Conservation (phyloP, 2,797 vertebrate species). For the Arrhamphus sclerolepis region DNA sequence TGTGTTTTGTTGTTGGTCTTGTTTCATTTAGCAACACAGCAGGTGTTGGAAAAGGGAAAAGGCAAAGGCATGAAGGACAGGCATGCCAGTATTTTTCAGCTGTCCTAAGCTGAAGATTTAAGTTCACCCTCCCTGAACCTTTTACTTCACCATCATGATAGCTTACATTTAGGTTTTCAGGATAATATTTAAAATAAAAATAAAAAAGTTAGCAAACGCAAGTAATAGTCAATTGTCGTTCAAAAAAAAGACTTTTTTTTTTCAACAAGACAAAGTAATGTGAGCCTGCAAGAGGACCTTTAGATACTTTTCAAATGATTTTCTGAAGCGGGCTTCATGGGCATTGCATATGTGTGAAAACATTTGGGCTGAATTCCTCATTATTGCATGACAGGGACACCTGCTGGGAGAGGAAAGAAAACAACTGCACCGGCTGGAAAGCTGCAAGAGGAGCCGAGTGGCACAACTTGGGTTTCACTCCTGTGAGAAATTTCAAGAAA, state of each 20-base stretch:
- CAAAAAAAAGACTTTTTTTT: slow-evolving; percentile 19
- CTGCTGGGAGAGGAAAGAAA: slow-evolving; percentile 75
- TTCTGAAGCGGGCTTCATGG: slow-evolving; percentile 53
- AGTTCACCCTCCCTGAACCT: slow-evolving; percentile 5
- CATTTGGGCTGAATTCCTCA: slow-evolving; percentile 58
- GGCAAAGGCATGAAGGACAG: slow-evolving; percentile 55
- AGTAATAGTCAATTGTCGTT: slow-evolving; percentile 16
- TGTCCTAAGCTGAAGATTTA: slow-evolving; percentile 36
- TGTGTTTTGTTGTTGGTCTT: slow-evolving; percentile 73
- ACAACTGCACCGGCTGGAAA: slow-evolving; percentile 48
- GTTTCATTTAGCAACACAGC: slow-evolving; percentile 81
- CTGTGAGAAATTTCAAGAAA: slow-evolving; percentile 39
- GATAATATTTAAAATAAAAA: background rate
- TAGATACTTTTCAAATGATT: slow-evolving; percentile 43
- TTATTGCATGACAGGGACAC: slow-evolving; percentile 76
- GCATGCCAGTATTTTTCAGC: slow-evolving; percentile 36
- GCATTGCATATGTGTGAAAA: slow-evolving; percentile 48
- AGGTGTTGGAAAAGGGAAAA: slow-evolving; percentile 61
- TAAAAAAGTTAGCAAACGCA: background rate
- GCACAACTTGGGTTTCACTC: slow-evolving; percentile 46
- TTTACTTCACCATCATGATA: background rate
- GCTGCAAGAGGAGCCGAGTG: slow-evolving; percentile 37
- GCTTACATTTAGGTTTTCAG: slow-evolving; percentile 29
- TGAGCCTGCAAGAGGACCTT: slow-evolving; percentile 30
- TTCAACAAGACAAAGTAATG: slow-evolving; percentile 20